phyloP scores from a whole-genome alignment of 2,113 vertebrate species.

The Phycodurus eques region DNA sequence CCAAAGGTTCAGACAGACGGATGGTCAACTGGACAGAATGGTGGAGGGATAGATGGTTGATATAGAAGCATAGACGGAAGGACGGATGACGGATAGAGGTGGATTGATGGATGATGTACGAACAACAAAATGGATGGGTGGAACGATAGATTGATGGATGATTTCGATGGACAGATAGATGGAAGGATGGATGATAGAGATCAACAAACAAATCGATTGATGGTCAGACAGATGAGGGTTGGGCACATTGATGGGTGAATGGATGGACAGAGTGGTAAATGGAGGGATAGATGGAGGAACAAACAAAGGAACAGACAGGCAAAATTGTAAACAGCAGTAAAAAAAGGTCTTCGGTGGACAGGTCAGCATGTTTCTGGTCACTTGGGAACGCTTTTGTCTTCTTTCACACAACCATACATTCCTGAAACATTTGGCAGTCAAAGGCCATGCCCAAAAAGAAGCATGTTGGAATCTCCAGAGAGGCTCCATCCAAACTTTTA shows the following conservation, averaged over 20 bases:
- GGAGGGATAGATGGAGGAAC: not conserved
- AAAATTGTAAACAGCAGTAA: not conserved
- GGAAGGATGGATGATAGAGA: too few relatives aligned
- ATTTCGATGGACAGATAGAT: too few relatives aligned
- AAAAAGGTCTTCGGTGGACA: not conserved
- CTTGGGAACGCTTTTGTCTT: constrained; percentile 6
- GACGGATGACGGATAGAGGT: too few relatives aligned
- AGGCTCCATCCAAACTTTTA: not conserved
- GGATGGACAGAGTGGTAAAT: too few relatives aligned
- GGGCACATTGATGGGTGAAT: too few relatives aligned
- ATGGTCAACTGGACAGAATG: not conserved
- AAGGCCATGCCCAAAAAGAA: constrained; percentile 14
- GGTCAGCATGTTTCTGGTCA: constrained; percentile 13
- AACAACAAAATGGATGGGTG: too few relatives aligned
- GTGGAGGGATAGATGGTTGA: not conserved
- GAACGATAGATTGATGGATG: too few relatives aligned
- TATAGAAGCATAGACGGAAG: not conserved
- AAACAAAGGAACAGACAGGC: not conserved
- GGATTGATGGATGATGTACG: too few relatives aligned
- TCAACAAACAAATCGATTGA: too few relatives aligned
- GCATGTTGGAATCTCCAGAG: not conserved
- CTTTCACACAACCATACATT: constrained; percentile 22
- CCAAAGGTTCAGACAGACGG: not conserved
- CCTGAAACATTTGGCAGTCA: constrained; percentile 16
- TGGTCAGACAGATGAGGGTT: too few relatives aligned